A percentile compares a stretch with the other conserved stretches of the same genome.
These are phyloP conservation scores for Uloborus diversus DNA, from an alignment of 1,140 invertebrate species.

Conservation along the genomic window DNA sequence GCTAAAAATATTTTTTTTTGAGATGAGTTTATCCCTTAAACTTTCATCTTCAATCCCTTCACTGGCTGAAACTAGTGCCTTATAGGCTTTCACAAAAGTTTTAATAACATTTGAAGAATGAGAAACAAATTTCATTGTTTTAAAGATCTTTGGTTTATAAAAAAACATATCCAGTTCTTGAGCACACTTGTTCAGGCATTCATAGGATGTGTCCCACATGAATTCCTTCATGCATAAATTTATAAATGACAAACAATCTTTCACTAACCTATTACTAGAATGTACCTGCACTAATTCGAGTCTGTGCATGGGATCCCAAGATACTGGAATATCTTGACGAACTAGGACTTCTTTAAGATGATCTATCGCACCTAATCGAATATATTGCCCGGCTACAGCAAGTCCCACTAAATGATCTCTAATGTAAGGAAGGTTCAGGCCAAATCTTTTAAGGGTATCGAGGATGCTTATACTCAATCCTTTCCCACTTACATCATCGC, in stretches of 20 bases:
- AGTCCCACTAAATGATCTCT: background rate
- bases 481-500: background rate
- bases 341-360: background rate
- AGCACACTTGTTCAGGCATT: background rate
- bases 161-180: background rate
- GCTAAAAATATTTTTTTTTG: background rate
- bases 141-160: constrained; percentile 1
- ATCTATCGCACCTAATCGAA: background rate
- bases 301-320: constrained; percentile 15
- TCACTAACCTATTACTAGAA: background rate
- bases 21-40: background rate
- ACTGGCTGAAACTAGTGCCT: background rate
- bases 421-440: background rate
- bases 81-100: background rate
- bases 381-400: constrained; percentile 7
- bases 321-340: background rate
- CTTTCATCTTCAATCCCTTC: background rate
- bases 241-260: background rate
- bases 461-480: background rate
- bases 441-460: background rate
- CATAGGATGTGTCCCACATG: background rate
- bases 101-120: background rate
- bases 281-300: background rate
- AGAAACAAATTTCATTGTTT: constrained; percentile 3
- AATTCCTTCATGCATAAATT: background rate